Conservation (phyloP, 2,888 invertebrate species). For the Epistrophe eligans region DNA sequence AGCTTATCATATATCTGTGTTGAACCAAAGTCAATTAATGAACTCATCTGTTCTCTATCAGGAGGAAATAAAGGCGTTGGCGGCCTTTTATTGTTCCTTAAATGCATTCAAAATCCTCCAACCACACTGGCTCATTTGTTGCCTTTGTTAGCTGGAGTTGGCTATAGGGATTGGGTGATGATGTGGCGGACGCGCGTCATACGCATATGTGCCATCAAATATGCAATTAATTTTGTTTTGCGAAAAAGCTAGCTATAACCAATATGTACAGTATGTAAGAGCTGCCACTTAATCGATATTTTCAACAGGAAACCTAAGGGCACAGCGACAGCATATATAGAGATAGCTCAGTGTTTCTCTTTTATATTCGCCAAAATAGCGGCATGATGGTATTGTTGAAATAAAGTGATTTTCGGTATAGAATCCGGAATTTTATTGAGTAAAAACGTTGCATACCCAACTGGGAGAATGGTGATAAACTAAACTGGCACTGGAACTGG, state of each 20-base stretch:
- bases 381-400: constrained; percentile 47
- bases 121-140: constrained; percentile 28
- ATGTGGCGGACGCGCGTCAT: constrained; percentile 3
- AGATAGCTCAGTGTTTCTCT: not conserved
- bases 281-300: constrained; percentile 50
- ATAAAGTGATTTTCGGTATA: constrained; percentile 64
- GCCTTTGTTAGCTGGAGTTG: not conserved
- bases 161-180: not conserved
- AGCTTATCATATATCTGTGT: not conserved
- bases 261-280: constrained; percentile 3
- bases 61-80: constrained; percentile 23
- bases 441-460: constrained; percentile 42
- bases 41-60: constrained; percentile 49
- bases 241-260: constrained; percentile 1
- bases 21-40: constrained; percentile 66
- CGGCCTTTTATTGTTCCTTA: constrained; percentile 47
- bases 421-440: constrained; percentile 56
- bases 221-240: constrained; percentile 69
- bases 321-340: not conserved
- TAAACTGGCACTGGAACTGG: not conserved
- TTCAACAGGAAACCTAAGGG: constrained; percentile 13
- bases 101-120: constrained; percentile 56
- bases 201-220: constrained; percentile 64
- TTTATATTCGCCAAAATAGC: constrained; percentile 44
- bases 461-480: not conserved